Percentiles rank a stretch among this genome's conserved stretches.
phyloP scores from a whole-genome alignment of 2,113 vertebrate genomes.

The Cryptotis parvus region DNA sequence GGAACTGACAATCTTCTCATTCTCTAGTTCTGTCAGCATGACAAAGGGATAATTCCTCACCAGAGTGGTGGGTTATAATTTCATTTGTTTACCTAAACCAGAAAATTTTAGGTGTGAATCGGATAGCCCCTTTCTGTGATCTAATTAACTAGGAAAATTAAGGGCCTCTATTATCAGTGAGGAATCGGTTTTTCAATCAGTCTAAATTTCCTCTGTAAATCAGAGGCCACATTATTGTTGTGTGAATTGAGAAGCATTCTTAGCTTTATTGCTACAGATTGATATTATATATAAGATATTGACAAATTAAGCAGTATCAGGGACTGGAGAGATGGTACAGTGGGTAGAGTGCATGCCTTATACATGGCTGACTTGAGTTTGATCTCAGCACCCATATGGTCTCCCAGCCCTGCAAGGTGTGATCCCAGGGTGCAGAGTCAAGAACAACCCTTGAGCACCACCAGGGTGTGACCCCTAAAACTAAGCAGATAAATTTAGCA shows the following conservation, averaged over 20 bases:
- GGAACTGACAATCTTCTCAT: too few species aligned
- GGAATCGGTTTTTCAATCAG: constrained; percentile 22
- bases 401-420: too few species aligned
- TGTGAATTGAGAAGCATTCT: not conserved
- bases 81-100: constrained; percentile 37
- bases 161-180: constrained; percentile 12
- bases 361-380: too few species aligned
- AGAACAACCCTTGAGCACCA: too few species aligned
- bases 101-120: constrained; percentile 17
- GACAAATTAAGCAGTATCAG: not conserved
- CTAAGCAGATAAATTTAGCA: too few species aligned
- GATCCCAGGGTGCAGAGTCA: too few species aligned
- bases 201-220: not conserved
- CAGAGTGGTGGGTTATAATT: not conserved
- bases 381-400: too few species aligned
- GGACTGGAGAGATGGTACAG: too few species aligned
- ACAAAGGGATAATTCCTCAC: not conserved
- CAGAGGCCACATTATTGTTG: not conserved
- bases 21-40: not conserved
- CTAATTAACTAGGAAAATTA: constrained; percentile 30
- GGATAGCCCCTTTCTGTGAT: not conserved
- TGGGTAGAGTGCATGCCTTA: too few species aligned
- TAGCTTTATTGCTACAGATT: not conserved
- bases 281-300: not conserved
- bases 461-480: too few species aligned